Evolutionary conservation across 2,888 invertebrate genomes (phyloP).

Genomic region (Blera fallax): DNA sequence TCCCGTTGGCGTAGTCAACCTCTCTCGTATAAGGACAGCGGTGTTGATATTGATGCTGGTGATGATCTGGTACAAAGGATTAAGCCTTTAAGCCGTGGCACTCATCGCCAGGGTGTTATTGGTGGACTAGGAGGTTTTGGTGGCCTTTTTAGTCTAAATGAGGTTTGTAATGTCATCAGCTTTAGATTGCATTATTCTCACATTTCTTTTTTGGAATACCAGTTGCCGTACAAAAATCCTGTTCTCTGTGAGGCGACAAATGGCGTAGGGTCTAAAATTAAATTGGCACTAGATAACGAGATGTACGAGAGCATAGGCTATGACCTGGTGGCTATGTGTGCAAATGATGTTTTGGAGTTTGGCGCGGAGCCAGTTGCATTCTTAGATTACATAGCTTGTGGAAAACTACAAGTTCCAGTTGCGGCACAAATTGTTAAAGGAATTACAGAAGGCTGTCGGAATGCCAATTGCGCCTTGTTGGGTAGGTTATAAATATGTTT

Average conservation of each 20-base stretch:
- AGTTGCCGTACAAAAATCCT: conserved; percentile 86
- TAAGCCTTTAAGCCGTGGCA: conserved; percentile 90
- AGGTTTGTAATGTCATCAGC: conserved; percentile 78
- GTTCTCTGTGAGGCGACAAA: conserved; percentile 96
- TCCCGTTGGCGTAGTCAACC: conserved; percentile 28
- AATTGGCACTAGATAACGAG: conserved; percentile 91
- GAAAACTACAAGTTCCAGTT: conserved; percentile 89
- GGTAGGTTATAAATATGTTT: conserved; percentile 83
- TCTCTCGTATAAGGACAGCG: conserved; percentile 93
- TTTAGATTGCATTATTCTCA: neutral
- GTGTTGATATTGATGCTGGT: conserved; percentile 97
- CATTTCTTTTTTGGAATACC: conserved; percentile 6
- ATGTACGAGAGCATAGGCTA: conserved; percentile 93
- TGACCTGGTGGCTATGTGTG: conserved; percentile 99
- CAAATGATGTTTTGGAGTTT: conserved; percentile 96
- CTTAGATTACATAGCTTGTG: conserved; percentile 98
- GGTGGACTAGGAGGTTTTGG: conserved; percentile 96
- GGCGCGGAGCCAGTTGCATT: conserved; percentile 98
- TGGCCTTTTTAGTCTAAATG: conserved; percentile 93
- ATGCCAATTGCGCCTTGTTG: conserved; percentile 93
- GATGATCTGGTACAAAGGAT: conserved; percentile 92
- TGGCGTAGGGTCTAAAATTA: conserved; percentile 98
- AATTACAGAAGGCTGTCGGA: conserved; percentile 92
- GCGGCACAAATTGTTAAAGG: conserved; percentile 92
- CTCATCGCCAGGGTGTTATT: conserved; percentile 89